Conservation (phyloP, 2,888 invertebrate species). For the Augiades crinisus region DNA sequence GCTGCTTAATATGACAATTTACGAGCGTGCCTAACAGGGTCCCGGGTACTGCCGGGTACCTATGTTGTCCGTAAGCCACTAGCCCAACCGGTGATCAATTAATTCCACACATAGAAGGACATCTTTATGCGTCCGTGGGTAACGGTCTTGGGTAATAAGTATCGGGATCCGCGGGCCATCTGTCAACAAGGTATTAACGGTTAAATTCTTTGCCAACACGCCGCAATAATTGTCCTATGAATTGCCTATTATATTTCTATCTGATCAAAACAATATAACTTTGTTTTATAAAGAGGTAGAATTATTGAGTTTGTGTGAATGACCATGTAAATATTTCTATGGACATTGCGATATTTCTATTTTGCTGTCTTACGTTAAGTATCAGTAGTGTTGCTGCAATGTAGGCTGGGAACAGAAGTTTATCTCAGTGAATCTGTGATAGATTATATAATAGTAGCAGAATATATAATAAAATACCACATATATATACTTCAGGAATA, state of each 20-base stretch:
- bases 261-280: no score
- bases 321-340: no score
- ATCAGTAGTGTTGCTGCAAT: no score
- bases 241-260: not conserved
- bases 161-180: slow-evolving; percentile 38
- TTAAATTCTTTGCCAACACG: slow-evolving; percentile 16
- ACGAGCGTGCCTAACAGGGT: slow-evolving; percentile 6
- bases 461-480: no score
- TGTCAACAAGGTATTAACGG: slow-evolving; percentile 43
- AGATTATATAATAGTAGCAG: no score
- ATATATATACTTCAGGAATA: no score
- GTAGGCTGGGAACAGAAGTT: no score
- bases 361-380: no score
- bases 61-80: slow-evolving; percentile 36
- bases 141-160: slow-evolving; percentile 52
- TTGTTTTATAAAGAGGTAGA: no score
- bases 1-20: slow-evolving; percentile 18
- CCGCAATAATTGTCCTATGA: not conserved
- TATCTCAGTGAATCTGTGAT: no score
- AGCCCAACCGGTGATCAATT: slow-evolving; percentile 51
- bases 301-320: no score
- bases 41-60: slow-evolving; percentile 13
- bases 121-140: slow-evolving; percentile 54
- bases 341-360: no score
- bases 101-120: slow-evolving; percentile 55